Evolutionary conservation across 2,113 vertebrate genomes (phyloP).

Genomic region (Pipa parva): DNA sequence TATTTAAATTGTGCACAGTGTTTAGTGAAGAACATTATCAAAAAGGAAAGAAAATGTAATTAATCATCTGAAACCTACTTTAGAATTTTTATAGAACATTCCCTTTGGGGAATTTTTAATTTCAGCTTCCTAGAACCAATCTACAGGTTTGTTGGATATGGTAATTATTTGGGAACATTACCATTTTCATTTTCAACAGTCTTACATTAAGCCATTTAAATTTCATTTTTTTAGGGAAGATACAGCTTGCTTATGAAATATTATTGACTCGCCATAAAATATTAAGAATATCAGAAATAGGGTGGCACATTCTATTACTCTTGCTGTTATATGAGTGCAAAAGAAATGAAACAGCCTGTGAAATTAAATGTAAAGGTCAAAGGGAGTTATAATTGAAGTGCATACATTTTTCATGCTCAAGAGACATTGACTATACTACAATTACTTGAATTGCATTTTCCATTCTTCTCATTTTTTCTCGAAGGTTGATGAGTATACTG

Average conservation of each 20-base stretch:
- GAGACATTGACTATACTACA: slow-evolving; percentile 29
- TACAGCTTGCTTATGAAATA: slow-evolving; percentile 34
- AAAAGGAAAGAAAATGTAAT: slow-evolving; percentile 28
- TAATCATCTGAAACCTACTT: slow-evolving; percentile 47
- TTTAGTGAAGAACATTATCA: not conserved
- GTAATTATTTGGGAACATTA: slow-evolving; percentile 48
- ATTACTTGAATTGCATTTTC: slow-evolving; percentile 41
- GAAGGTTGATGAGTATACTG: slow-evolving; percentile 30
- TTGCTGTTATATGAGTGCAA: slow-evolving; percentile 36
- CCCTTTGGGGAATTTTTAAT: slow-evolving; percentile 38
- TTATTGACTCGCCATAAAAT: slow-evolving; percentile 34
- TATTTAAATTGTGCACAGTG: not conserved
- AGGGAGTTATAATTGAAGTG: slow-evolving; percentile 38
- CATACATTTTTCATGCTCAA: slow-evolving; percentile 34
- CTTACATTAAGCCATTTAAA: slow-evolving; percentile 33
- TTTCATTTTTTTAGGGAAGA: slow-evolving; percentile 42
- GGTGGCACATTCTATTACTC: slow-evolving; percentile 6
- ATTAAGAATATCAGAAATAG: slow-evolving; percentile 37
- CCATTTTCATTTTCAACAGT: slow-evolving; percentile 42
- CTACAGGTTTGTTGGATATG: slow-evolving; percentile 40
- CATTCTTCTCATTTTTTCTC: slow-evolving; percentile 24
- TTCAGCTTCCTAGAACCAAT: slow-evolving; percentile 47
- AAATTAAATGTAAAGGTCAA: slow-evolving; percentile 45
- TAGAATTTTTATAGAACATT: slow-evolving; percentile 46
- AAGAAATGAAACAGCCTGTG: slow-evolving; percentile 19